Evolutionary conservation across 2,113 vertebrate species (phyloP), one percentile per base, ranked within the genome.

Genomic region (Malaclemys terrapin): DNA sequence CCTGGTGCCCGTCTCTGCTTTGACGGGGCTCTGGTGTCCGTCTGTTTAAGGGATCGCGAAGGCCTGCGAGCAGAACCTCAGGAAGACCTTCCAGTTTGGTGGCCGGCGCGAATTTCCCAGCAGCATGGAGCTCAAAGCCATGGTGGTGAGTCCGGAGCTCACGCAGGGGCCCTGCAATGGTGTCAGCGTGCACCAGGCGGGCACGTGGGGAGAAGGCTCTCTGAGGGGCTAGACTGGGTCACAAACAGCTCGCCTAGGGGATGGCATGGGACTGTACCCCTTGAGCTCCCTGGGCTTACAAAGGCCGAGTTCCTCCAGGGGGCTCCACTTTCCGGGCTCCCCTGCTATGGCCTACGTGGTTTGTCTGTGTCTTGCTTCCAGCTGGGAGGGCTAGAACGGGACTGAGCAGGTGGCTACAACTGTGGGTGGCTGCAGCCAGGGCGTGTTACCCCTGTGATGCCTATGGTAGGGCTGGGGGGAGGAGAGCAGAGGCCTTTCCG

Each of bases 61-160:
- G 95, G 99, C 99, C 65, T 99, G 99, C 1, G 99, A 99, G 96
- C 99, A 99, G 95, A 99, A 99, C 93, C 98, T 99, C 85, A 98
- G 96, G 97, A 99, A 99, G 95, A 99, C 99, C 0, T 98, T 99
- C 93, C 98, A 98, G 95, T 99, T 99, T 0, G 99, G 99, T 0
- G 99, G 99, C 45, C 99, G 99, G 1, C 92, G 97, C 14, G 98
- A 99, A 96, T 98, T 98, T 92, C 99, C 99, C 53, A 99, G 99
- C 98, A 98, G 89, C 96, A 99, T 99, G 98, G 99, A 99, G 91
- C 98, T 99, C 31, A 99, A 98, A 96, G 99, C 99, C 88, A 99
- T 99, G 98, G 97, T 99, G 99, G 99, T 99, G 81, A 98, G 99
- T 88, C 1, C 49, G 0, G 5, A 35, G 85, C 3, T 56, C 81